Percentiles rank a stretch among this genome's conserved stretches.
Conservation (phyloP, 35 echinoderm and acorn worm genomes). For the Strongylocentrotus purpuratus region DNA sequence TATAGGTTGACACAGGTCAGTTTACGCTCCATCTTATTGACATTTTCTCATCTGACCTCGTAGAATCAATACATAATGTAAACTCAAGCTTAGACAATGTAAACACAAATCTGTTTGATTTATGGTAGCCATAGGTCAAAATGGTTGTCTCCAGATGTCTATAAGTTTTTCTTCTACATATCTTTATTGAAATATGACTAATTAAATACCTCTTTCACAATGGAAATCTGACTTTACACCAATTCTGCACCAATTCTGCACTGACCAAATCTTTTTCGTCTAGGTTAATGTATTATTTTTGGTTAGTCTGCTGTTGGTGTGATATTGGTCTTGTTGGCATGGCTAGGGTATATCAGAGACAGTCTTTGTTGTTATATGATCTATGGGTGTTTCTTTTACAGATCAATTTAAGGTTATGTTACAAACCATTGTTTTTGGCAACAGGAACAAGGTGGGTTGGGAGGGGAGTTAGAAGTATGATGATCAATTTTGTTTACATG, state of each 20-base stretch:
- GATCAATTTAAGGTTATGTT: background rate
- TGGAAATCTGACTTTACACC: too few species aligned
- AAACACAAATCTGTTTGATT: background rate
- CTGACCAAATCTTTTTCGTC: too few species aligned
- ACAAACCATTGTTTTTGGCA: background rate
- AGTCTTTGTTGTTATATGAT: background rate
- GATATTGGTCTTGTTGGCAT: too few species aligned
- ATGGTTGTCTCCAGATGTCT: background rate
- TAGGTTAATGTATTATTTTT: too few species aligned
- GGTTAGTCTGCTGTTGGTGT: too few species aligned
- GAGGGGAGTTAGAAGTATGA: too few species aligned
- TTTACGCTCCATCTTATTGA: background rate
- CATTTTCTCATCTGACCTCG: background rate
- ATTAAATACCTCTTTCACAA: too few species aligned
- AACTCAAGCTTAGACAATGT: background rate
- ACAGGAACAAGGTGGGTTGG: too few species aligned
- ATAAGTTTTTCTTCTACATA: too few species aligned
- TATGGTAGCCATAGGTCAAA: background rate
- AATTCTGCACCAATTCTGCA: too few species aligned
- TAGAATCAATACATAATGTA: background rate
- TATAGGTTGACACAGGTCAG: background rate
- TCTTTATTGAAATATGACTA: too few species aligned
- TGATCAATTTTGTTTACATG: too few species aligned
- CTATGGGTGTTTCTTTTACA: background rate
- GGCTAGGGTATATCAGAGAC: background rate